Evolutionary conservation across 2,113 vertebrate genomes (phyloP), one percentile per base, ranked within the genome.

Genomic region (Elanoides forficatus): DNA sequence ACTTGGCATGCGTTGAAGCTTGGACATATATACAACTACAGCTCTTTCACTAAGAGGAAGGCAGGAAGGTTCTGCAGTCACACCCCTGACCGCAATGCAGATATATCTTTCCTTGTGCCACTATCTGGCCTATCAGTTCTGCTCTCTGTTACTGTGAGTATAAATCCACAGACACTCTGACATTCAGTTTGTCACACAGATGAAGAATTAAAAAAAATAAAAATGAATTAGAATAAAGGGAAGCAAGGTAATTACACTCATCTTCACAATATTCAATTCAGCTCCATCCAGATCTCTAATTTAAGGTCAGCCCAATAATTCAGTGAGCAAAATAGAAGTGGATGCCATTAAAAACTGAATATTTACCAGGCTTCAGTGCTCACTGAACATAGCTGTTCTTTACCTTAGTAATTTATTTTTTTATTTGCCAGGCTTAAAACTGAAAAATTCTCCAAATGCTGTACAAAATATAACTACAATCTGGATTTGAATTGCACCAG

Each of bases 251-350:
- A 96, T 97, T 91, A 80, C 71, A 89, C 81, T 93, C 84, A 88
- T 97, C 93, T 95, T 96, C 95, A 93, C 78, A 73, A 93, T 89
- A 86, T 93, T 95, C 91, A 78, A 70, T 95, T 96, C 94, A 83
- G 78, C 42, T 96, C 62, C 94, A 90, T 95, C 95, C 42, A 96
- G 81, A 97, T 94, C 86, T 95, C 96, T 97, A 96, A 95, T 97
- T 96, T 97, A 97, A 95, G 93, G 95, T 97, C 91, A 93, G 74
- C 42, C 60, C 89, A 95, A 93, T 96, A 97, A 96, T 94, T 96
- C 96, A 91, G 73, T 85, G 91, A 93, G 76, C 89, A 96, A 96
- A 95, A 91, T 82, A 95, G 94, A 96, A 96, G 93, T 93, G 81
- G 86, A 94, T 97, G 78, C 83, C 86, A 95, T 96, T 97, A 96